These are phyloP conservation scores for Anastatus disparis DNA, from an alignment of 1,140 invertebrate species.

Conservation along the genomic window DNA sequence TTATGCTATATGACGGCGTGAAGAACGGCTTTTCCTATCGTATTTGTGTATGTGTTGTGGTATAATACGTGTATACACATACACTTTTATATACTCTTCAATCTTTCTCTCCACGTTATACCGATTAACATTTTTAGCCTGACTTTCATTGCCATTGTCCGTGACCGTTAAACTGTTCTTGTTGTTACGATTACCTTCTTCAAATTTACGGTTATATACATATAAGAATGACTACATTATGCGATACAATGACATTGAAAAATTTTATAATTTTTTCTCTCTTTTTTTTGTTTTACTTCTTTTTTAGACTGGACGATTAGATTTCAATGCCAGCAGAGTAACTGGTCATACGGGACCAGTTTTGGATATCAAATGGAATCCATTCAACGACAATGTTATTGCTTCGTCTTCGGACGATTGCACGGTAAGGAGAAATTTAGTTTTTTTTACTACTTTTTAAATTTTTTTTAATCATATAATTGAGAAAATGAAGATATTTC, in stretches of 20 bases:
- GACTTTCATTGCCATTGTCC: slow-evolving; percentile 54
- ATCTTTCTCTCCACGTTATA: slow-evolving; percentile 35
- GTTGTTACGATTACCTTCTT: too few species aligned
- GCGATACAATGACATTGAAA: too few species aligned
- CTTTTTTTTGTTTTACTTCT: neutral
- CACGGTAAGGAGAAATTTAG: slow-evolving; percentile 79
- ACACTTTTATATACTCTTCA: too few species aligned
- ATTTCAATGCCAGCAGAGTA: slow-evolving; percentile 82
- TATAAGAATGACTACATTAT: too few species aligned
- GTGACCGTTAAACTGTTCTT: neutral
- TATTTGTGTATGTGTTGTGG: too few species aligned
- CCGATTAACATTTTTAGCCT: slow-evolving; percentile 53
- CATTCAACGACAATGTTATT: slow-evolving; percentile 95
- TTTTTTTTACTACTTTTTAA: too few species aligned
- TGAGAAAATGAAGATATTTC: too few species aligned
- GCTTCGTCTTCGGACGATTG: slow-evolving; percentile 95
- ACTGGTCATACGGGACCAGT: slow-evolving; percentile 86
- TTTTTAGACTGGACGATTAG: slow-evolving; percentile 77
- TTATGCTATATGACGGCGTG: too few species aligned
- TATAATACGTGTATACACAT: too few species aligned
- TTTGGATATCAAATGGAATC: slow-evolving; percentile 90
- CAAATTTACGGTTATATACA: too few species aligned
- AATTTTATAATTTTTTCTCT: too few species aligned
- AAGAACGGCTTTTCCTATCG: neutral
- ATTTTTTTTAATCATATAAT: too few species aligned